phyloP scores from a whole-genome alignment of 2,888 invertebrate genomes.

The Crematogaster levior region DNA sequence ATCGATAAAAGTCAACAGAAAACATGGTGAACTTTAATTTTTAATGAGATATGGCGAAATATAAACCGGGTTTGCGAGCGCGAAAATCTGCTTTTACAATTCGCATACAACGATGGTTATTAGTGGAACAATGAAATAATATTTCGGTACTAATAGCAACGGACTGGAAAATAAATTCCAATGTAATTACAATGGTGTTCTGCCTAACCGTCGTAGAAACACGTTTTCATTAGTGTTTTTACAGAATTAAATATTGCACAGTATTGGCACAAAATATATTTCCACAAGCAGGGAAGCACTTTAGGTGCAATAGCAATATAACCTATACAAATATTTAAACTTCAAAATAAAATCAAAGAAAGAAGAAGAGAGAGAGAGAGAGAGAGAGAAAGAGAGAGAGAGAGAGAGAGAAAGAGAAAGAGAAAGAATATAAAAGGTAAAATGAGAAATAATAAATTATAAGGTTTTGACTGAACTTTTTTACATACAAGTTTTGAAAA shows the following conservation, averaged over 20 bases:
- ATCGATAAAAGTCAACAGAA: background rate
- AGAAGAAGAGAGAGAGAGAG: no score
- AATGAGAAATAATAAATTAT: background rate
- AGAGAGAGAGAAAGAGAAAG: no score
- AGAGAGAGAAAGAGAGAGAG: no score
- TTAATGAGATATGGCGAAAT: conserved; percentile 38
- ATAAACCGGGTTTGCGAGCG: conserved; percentile 16
- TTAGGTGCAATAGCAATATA: background rate
- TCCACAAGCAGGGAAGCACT: background rate
- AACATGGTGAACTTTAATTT: conserved; percentile 24
- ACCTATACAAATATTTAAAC: background rate
- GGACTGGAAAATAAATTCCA: conserved; percentile 45
- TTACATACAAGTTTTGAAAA: background rate
- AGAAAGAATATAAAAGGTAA: no score
- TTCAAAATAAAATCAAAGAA: background rate
- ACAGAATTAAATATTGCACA: conserved; percentile 23
- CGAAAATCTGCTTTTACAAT: conserved; percentile 44
- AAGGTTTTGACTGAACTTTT: background rate
- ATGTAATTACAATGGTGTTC: conserved; percentile 34
- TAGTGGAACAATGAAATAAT: conserved; percentile 50
- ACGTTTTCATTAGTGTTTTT: conserved; percentile 31
- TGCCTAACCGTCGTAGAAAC: conserved; percentile 4
- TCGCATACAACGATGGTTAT: conserved; percentile 40
- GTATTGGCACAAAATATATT: conserved; percentile 27
- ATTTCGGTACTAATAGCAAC: conserved; percentile 39